A percentile compares a stretch with the other conserved stretches of the same genome.
Conservation (phyloP, 2,113 vertebrate genomes). For the Mellivora capensis region DNA sequence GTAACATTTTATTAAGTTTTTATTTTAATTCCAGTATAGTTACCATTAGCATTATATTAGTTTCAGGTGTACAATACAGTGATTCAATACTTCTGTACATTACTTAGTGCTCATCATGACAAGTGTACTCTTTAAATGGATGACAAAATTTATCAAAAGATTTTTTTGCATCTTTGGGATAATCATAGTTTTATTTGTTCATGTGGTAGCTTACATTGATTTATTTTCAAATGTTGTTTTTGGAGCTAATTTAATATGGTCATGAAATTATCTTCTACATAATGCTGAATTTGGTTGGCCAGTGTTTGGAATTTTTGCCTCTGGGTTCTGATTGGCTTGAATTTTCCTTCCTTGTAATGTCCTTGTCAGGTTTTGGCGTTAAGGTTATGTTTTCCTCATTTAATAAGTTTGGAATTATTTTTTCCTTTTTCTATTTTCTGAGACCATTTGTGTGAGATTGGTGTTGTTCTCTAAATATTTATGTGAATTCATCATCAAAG, state of each 20-base stretch:
- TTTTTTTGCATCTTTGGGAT: background rate
- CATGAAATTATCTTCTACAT: background rate
- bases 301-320: background rate
- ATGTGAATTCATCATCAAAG: background rate
- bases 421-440: background rate
- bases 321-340: background rate
- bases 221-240: constrained; percentile 13
- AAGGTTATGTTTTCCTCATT: background rate
- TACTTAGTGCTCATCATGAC: background rate
- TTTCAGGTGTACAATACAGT: background rate
- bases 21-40: background rate
- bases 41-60: background rate
- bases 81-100: background rate
- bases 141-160: background rate
- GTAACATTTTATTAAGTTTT: background rate
- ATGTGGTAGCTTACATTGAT: background rate
- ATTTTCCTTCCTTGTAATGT: background rate
- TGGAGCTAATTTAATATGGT: background rate
- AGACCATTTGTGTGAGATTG: background rate
- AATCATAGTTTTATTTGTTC: background rate
- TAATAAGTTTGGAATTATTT: background rate
- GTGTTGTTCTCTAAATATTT: background rate
- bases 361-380: background rate
- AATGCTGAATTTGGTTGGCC: background rate
- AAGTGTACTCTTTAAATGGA: background rate